Conservation (phyloP, 2,888 invertebrate genomes). For the Amitus sp. region DNA sequence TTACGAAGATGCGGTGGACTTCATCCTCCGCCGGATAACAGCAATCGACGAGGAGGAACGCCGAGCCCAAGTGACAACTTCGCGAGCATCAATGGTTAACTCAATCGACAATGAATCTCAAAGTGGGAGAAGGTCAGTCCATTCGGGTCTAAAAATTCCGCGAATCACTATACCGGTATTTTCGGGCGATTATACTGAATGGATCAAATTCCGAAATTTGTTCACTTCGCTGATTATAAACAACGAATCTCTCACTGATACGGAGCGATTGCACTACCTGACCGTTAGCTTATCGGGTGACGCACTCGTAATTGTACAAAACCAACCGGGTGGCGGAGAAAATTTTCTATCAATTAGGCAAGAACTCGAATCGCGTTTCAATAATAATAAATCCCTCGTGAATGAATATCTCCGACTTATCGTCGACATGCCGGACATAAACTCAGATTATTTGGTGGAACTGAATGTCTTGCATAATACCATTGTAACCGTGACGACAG, state of each 20-base stretch:
- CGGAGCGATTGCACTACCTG: background rate
- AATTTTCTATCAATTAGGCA: conserved; percentile 5
- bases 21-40: background rate
- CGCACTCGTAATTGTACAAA: background rate
- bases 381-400: conserved; percentile 1
- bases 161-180: background rate
- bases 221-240: conserved; percentile 2
- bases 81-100: too few species aligned
- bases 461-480: background rate
- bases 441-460: background rate
- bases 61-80: background rate
- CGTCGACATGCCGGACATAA: background rate
- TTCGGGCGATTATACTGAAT: conserved; percentile 2
- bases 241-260: background rate
- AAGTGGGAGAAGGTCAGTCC: background rate
- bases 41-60: background rate
- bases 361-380: background rate
- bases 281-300: conserved; percentile 1
- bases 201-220: background rate
- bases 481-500: background rate
- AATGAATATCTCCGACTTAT: background rate
- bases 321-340: background rate
- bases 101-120: background rate
- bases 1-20: conserved; percentile 3
- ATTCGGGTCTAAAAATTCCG: conserved; percentile 4